Percentiles rank a stretch among this genome's conserved stretches.
phyloP scores from a whole-genome alignment of 2,113 vertebrate genomes.

The Hippocampus comes region DNA sequence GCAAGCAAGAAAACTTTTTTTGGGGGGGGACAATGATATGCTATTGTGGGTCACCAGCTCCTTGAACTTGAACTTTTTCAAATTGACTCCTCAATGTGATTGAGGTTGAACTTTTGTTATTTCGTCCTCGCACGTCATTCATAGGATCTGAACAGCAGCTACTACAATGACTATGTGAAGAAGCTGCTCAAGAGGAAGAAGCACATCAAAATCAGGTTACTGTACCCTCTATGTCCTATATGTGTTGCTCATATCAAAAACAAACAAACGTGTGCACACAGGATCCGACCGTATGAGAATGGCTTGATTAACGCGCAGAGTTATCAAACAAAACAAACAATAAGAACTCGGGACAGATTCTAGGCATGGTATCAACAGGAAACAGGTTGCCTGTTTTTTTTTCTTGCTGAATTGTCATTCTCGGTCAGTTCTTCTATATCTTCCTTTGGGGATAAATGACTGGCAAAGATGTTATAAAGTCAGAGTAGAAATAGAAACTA shows the following conservation, averaged over 20 bases:
- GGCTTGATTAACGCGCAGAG: neutral
- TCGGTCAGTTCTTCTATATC: neutral
- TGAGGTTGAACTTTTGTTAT: neutral
- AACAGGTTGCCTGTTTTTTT: neutral
- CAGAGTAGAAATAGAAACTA: neutral
- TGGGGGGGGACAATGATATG: too few relatives aligned
- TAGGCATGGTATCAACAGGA: neutral
- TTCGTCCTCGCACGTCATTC: neutral
- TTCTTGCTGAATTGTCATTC: neutral
- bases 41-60: too few relatives aligned
- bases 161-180: slow-evolving; percentile 82
- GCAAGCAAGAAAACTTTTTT: too few relatives aligned
- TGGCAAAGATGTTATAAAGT: neutral
- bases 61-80: too few relatives aligned
- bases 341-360: neutral
- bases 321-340: neutral
- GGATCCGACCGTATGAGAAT: neutral
- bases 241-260: neutral
- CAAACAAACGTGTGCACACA: neutral
- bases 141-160: slow-evolving; percentile 73
- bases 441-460: slow-evolving; percentile 1
- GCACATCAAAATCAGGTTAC: slow-evolving; percentile 52
- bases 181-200: slow-evolving; percentile 76
- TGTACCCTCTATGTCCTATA: neutral
- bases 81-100: too few relatives aligned